Percentiles rank a stretch among this genome's conserved stretches.
Evolutionary conservation across 64 coral and sea anemone genomes (phyloP).

Genomic region (Dendronephthya gigantea): DNA sequence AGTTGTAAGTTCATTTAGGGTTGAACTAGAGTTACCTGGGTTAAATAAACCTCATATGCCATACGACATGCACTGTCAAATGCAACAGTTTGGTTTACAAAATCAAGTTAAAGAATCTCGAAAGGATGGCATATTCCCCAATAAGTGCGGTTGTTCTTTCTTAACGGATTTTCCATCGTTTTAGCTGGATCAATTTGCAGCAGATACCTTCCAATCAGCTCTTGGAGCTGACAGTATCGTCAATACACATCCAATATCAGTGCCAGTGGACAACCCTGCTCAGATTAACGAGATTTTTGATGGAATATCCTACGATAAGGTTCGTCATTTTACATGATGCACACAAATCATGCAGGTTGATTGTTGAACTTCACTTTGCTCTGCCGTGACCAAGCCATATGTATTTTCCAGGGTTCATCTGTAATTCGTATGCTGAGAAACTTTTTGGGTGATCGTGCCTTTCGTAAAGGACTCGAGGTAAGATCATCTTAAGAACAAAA

Average conservation of each 20-base stretch:
- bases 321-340: background rate
- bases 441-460: conserved; percentile 80
- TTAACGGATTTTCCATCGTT: background rate
- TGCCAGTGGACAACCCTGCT: conserved; percentile 49
- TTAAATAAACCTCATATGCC: too few species aligned
- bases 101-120: too few species aligned
- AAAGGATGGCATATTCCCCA: too few species aligned
- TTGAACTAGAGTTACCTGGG: too few species aligned
- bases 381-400: background rate
- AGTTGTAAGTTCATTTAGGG: conserved; percentile 36
- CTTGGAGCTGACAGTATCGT: conserved; percentile 61
- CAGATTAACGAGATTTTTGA: conserved; percentile 90
- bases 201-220: conserved; percentile 59
- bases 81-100: too few species aligned
- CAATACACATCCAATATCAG: conserved; percentile 69
- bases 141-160: too few species aligned
- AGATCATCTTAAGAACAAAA: too few species aligned
- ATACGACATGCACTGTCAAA: too few species aligned
- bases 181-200: conserved; percentile 82
- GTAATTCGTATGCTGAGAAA: conserved; percentile 92
- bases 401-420: conserved; percentile 60
- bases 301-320: conserved; percentile 90
- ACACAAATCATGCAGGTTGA: too few species aligned
- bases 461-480: conserved; percentile 80
- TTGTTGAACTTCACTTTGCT: too few species aligned